Base-by-base conservation (phyloP, 2,113 vertebrate species). In the Taurulus bubalis region DNA sequence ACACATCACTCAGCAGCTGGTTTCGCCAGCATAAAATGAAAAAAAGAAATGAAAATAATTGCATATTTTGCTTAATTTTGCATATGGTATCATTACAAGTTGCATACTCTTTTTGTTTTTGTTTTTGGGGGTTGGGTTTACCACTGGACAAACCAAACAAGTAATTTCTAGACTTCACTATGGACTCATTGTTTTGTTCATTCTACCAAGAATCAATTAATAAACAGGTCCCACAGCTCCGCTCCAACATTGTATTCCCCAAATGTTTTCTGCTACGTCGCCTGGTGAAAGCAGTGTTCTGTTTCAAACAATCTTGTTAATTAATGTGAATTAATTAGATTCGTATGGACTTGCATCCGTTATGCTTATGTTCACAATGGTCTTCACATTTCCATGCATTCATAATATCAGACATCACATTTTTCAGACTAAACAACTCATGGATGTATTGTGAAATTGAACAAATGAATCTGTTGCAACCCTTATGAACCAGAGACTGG, bases 251-350 rank as follows among this genome's bases (percentile, higher is more conserved):
- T 55, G 20, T 51, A 64, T 49, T 71, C 26, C 24, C 47, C 20
- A 15, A 38, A 51, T 1, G 1, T 15, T 64, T 38, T 30, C n/a
- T 24, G 64, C 47, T 9, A 2, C 55, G 14, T 56, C 45, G 14
- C 34, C 24, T 65, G 40, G 15, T 53, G 26, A 75, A 64, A 71
- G 38, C 51, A 58, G 26, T 56, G 71, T 15, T 30, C 47, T 71
- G 47, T 16, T 32, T 66, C 71, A 58, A 36, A n/a, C 24, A 59
- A 58, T 22, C 7, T 65, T 45, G 42, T 45, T 45, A 14, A 45
- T 45, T 15, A 59, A 49, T 22, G 10, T 65, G 20, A 22, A 64
- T 10, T 66, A 16, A 80, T 74, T 58, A 0, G 38, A 71, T 64
- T n/a, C 26, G 15, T 47, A 55, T 36, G 5, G 9, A 36, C 40